These are phyloP conservation scores for Prolemur simus DNA, from an alignment of 2,113 vertebrate genomes.

Conservation along the genomic window DNA sequence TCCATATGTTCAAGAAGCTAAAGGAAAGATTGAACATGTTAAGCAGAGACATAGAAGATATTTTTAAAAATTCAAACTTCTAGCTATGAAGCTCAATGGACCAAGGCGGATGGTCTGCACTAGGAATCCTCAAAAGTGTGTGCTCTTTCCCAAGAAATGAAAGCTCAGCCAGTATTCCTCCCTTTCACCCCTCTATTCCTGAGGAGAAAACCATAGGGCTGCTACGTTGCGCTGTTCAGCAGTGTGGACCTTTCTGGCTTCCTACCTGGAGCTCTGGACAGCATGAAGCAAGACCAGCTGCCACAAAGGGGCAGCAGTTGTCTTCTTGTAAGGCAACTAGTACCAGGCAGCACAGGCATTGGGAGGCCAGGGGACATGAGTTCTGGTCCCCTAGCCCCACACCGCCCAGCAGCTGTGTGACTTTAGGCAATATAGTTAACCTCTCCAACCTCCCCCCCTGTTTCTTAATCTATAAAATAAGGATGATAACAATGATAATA, in stretches of 20 bases:
- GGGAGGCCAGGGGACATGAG: neutral
- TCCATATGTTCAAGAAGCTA: neutral
- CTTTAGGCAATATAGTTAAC: neutral
- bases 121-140: neutral
- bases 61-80: neutral
- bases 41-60: neutral
- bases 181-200: neutral
- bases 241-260: neutral
- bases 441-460: neutral
- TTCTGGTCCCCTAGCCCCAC: neutral
- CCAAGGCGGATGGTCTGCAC: neutral
- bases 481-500: neutral
- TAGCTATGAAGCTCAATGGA: neutral
- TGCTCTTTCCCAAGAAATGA: neutral
- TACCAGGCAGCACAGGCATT: neutral
- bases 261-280: neutral
- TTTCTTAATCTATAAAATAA: neutral
- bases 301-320: conserved; percentile 25
- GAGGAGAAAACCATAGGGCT: neutral
- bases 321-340: neutral
- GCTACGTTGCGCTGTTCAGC: neutral
- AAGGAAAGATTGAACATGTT: neutral
- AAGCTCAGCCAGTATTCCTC: neutral
- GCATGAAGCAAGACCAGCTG: neutral
- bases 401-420: neutral